phyloP scores from a whole-genome alignment of 2,113 vertebrate species.

The Gnathonemus echidnorhynchus region DNA sequence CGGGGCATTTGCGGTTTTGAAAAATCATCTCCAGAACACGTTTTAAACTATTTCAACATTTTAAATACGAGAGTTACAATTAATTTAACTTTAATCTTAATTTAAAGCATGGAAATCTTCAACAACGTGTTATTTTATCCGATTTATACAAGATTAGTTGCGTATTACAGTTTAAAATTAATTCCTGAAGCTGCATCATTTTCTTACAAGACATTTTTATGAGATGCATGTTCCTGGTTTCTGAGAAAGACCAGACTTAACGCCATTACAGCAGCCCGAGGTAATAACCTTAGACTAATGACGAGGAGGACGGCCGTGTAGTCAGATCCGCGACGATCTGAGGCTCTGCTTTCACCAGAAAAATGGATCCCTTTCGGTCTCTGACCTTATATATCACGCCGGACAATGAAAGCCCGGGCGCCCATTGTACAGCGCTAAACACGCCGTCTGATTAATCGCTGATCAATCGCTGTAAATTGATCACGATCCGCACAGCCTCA shows the following conservation, averaged over 20 bases:
- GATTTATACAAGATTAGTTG: not conserved
- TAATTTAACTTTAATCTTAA: not conserved
- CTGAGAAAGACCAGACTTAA: not conserved
- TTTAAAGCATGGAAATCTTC: not conserved
- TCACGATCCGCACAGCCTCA: conserved; percentile 45
- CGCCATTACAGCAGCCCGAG: not conserved
- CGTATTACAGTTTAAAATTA: not conserved
- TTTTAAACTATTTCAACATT: not conserved
- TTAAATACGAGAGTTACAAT: not conserved
- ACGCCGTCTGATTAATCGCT: conserved; percentile 55
- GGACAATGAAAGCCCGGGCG: conserved; percentile 47
- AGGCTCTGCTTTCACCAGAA: conserved; percentile 12
- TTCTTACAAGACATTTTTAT: not conserved
- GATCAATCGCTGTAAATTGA: conserved; percentile 47
- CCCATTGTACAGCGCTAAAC: conserved; percentile 59
- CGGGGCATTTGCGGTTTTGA: not conserved
- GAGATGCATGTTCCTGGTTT: not conserved
- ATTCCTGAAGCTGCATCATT: not conserved
- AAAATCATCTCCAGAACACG: not conserved
- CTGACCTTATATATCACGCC: conserved; percentile 42
- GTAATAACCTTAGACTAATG: conserved; percentile 26
- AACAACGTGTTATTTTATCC: not conserved
- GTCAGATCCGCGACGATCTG: not conserved
- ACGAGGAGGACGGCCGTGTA: not conserved
- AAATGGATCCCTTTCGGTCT: conserved; percentile 30